Conservation (phyloP, 2,797 vertebrate species). For the Mormyrops attenuatus region DNA sequence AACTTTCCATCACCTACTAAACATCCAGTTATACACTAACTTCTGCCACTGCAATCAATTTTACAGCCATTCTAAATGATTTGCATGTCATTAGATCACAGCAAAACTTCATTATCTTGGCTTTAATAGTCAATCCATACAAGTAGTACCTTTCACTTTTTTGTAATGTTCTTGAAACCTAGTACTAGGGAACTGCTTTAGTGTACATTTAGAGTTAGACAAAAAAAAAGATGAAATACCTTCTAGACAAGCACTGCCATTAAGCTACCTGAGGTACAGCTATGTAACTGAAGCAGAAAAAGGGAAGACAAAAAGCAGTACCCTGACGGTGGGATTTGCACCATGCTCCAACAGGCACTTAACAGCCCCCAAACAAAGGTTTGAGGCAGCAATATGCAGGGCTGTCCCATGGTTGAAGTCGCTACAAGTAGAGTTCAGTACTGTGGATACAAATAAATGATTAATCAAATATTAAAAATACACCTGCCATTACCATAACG, state of each 20-base stretch:
- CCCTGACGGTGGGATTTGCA: slow-evolving; percentile 76
- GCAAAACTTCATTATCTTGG: background rate
- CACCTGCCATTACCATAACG: background rate
- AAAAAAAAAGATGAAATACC: background rate
- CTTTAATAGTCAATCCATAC: background rate
- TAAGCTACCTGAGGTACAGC: background rate
- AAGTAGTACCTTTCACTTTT: background rate
- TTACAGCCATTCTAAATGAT: background rate
- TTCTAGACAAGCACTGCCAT: background rate
- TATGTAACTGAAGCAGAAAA: background rate
- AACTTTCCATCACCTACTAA: background rate
- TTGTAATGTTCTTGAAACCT: background rate
- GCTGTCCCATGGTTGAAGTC: slow-evolving; percentile 86
- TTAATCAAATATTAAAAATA: background rate
- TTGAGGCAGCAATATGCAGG: slow-evolving; percentile 88
- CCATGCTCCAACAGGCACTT: slow-evolving; percentile 88
- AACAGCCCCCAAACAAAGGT: slow-evolving; percentile 82
- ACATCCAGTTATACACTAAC: background rate
- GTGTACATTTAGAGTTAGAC: background rate
- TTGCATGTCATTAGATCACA: background rate
- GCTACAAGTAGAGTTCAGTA: slow-evolving; percentile 85
- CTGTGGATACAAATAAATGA: slow-evolving; percentile 46
- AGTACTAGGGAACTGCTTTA: background rate
- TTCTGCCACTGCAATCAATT: background rate
- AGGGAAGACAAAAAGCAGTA: slow-evolving; percentile 40